Evolutionary conservation across 2,113 vertebrate species (phyloP).

Genomic region (Ochotona princeps): DNA sequence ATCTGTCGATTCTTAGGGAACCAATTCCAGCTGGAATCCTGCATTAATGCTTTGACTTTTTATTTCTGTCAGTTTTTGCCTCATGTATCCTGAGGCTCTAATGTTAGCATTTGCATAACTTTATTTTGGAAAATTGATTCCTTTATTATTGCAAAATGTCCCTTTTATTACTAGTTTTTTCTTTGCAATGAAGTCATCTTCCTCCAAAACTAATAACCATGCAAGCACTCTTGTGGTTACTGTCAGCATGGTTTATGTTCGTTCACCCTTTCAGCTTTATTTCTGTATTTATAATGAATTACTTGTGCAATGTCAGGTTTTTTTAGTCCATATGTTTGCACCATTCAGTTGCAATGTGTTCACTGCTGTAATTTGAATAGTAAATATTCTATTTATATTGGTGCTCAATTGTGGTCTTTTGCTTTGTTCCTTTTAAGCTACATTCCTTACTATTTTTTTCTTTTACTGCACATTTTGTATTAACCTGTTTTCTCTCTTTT

Average conservation of each 20-base stretch:
- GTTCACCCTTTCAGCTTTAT: not conserved
- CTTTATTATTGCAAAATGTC: not conserved
- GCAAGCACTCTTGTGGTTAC: not conserved
- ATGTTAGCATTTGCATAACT: not conserved
- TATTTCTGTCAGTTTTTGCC: not conserved
- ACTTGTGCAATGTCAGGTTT: no score
- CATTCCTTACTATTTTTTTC: not conserved
- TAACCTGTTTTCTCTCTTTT: not conserved
- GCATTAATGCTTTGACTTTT: not conserved
- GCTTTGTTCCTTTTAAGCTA: not conserved
- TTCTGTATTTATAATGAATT: not conserved
- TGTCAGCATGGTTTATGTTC: not conserved
- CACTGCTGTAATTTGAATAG: not conserved
- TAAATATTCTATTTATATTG: not conserved
- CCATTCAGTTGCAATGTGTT: not conserved
- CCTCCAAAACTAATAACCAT: not conserved
- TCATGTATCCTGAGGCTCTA: not conserved
- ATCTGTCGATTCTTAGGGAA: not conserved
- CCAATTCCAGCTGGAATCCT: not conserved
- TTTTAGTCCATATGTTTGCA: not conserved
- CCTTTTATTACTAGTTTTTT: not conserved
- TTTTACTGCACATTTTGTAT: not conserved
- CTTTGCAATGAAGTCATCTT: not conserved
- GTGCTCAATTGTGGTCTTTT: not conserved
- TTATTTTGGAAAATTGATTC: not conserved